Evolutionary conservation across 23 tunicate species (phyloP), one percentile per base, ranked within the genome.

Genomic region (Oikopleura albicans): DNA sequence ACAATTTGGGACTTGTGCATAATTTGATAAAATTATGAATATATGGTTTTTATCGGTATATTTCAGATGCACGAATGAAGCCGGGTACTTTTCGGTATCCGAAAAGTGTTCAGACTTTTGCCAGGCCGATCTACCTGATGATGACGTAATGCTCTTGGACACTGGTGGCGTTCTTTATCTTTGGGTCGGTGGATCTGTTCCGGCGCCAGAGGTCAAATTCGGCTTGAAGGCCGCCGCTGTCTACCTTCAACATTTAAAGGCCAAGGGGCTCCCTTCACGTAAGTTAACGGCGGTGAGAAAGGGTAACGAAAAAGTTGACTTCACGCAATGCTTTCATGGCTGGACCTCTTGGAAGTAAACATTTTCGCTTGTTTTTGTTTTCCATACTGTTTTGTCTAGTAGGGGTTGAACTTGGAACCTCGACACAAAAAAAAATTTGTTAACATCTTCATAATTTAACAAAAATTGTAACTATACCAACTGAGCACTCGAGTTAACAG

Each of bases 41-140:
- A n/a, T n/a, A n/a, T n/a, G n/a, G n/a, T n/a, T n/a, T n/a, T n/a
- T n/a, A n/a, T n/a, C n/a, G n/a, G n/a, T n/a, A 71, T 22, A 16
- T 22, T 71, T 71, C 88, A 89, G 98, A 0, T 94, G 98, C 66
- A 88, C 95, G 66, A 94, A 94, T 83, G 98, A 94, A 39, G 88
- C 91, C 79, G 98, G 98, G 71, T 94, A 86, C 86, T 90, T 90
- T 40, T 85, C 90, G 1, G 95, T 94, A 33, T 90, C 95, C 35
- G 98, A 94, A 66, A 94, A 94, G 86, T 94, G 98, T 66, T 89
- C 95, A 39, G 98, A 94, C 84, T 94, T 94, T 49, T 94, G 98
- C 83, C 98, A 94, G 41, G 98, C 87, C 56, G 98, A 94, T 84
- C 85, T 94, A 0, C 96, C 96, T 1, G 98, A 94, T 86, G 98